phyloP scores from a whole-genome alignment of 2,888 invertebrate species.

The Ephialtes manifestator region DNA sequence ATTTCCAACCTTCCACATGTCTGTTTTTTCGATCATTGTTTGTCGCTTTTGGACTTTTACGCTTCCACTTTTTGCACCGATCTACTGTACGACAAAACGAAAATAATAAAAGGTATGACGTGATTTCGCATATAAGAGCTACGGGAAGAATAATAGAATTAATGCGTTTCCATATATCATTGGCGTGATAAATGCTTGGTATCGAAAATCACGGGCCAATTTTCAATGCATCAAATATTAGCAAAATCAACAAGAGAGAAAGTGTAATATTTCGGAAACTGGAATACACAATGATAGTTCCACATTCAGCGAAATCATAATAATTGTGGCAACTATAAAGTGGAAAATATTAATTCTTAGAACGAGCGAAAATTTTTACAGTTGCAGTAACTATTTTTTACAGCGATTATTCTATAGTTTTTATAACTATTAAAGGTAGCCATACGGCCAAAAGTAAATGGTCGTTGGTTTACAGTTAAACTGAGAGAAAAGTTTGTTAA shows the following conservation, averaged over 20 bases:
- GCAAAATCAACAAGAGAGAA: slow-evolving; percentile 19
- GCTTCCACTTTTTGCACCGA: slow-evolving; percentile 37
- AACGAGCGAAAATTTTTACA: neutral
- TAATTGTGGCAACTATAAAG: neutral
- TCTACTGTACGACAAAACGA: slow-evolving; percentile 4
- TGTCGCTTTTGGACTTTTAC: slow-evolving; percentile 74
- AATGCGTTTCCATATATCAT: neutral
- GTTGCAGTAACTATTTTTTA: neutral
- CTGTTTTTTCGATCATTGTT: neutral
- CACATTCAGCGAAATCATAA: neutral
- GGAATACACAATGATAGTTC: neutral
- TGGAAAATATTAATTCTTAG: neutral
- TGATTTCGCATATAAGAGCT: slow-evolving; percentile 10
- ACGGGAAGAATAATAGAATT: slow-evolving; percentile 8
- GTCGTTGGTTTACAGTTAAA: too few species aligned
- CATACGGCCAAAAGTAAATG: too few species aligned
- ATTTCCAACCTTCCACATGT: neutral
- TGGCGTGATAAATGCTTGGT: neutral
- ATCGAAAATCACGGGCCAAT: slow-evolving; percentile 1
- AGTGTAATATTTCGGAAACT: slow-evolving; percentile 22
- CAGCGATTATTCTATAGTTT: neutral
- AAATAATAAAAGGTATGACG: neutral
- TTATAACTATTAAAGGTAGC: neutral
- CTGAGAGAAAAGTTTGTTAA: too few species aligned
- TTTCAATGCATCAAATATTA: neutral